Evolutionary conservation across 2,113 vertebrate species (phyloP), one percentile per base, ranked within the genome.

Genomic region (Platycercus adscitus): DNA sequence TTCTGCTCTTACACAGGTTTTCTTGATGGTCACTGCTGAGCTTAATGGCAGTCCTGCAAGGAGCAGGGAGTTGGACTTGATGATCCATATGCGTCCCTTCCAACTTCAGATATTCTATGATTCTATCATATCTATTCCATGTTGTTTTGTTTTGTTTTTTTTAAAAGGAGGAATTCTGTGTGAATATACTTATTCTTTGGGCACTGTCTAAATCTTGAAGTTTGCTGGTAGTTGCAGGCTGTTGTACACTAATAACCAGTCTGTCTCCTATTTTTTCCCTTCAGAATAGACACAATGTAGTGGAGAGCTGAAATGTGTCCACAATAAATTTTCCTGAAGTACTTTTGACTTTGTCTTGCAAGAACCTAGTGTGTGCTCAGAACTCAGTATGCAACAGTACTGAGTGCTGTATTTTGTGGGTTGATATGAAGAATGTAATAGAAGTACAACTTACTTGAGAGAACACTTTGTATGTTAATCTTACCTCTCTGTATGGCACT

Each of bases 11-110:
- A 13, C 26, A 17, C 14, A 23, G 55, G 3, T 31, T 80, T 68
- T 25, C 50, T 28, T 52, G 10, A 3, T 0, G 0, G 9, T 44
- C 3, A 0, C 31, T 9, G 20, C 33, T 47, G 46, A 47, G 53
- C 79, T 78, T 35, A 24, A 58, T 58, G 56, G 56, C 21, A 58
- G 9, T 58, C 33, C 56, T 58, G 56, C 56, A 35, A 58, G 56
- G 56, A 35, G 33, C 56, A 35, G 56, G 33, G 56, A 58, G 56
- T n/a, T 58, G 33, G 6, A 15, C 56, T 58, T 16, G n/a, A 35
- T 58, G 56, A 35, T 23, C 33, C 4, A 2, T 23, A 15, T 58
- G 13, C 3, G 33, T 58, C 56, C 56, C 56, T 58, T 58, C 56
- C 56, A n/a, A 35, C 21, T 58, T 58, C 33, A 58, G 56, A 16